Evolutionary conservation across 2,113 vertebrate species (phyloP).

Genomic region (Daubentonia madagascariensis): DNA sequence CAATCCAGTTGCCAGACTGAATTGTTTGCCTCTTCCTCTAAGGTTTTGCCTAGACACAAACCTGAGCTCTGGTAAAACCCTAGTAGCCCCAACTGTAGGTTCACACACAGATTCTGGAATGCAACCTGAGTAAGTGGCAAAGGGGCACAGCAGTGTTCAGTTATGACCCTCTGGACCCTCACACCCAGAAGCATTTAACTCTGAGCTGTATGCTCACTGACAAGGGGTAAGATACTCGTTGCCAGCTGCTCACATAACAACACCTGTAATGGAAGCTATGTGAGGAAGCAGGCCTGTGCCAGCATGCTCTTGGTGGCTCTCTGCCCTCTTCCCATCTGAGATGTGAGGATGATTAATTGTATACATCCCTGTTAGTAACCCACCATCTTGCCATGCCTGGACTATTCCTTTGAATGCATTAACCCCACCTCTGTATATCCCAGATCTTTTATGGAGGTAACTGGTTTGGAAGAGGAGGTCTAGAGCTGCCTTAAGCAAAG

Average conservation of each 20-base stretch:
- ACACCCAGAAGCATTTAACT: neutral
- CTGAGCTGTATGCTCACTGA: neutral
- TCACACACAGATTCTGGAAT: neutral
- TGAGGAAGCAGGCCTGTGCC: neutral
- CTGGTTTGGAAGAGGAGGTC: neutral
- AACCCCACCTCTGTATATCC: neutral
- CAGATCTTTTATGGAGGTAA: neutral
- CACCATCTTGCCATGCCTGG: neutral
- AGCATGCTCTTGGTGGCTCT: neutral
- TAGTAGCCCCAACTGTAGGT: neutral
- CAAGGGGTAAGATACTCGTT: neutral
- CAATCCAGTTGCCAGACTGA: neutral
- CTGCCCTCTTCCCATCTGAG: constrained; percentile 3
- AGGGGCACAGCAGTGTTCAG: neutral
- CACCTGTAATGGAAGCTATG: neutral
- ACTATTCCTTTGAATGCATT: neutral
- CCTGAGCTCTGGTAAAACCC: neutral
- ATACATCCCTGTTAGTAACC: neutral
- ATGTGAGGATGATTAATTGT: constrained; percentile 19
- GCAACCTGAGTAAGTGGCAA: neutral
- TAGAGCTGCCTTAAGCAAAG: neutral
- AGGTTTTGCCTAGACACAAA: neutral
- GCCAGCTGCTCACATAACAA: neutral
- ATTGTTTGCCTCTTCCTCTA: neutral
- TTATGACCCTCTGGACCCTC: neutral